These are phyloP conservation scores for Leucophora obtusa DNA, from an alignment of 2,888 invertebrate species.

Conservation along the genomic window DNA sequence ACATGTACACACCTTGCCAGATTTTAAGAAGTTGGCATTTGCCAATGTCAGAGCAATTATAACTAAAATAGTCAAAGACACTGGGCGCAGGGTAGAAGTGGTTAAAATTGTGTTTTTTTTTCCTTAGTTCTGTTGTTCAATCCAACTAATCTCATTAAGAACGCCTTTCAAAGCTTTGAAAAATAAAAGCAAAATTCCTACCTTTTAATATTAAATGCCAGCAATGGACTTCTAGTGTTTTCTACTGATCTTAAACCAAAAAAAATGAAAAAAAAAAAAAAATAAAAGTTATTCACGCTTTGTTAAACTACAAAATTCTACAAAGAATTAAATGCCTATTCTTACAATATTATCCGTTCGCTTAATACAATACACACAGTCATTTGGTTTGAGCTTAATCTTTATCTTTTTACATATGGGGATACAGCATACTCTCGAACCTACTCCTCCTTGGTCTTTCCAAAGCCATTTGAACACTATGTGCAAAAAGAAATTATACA, in stretches of 20 bases:
- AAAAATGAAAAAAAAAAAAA: slow-evolving; percentile 19
- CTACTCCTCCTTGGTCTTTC: slow-evolving; percentile 26
- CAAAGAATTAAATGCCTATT: slow-evolving; percentile 60
- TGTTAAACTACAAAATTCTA: slow-evolving; percentile 55
- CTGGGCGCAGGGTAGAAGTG: slow-evolving; percentile 41
- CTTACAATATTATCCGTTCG: slow-evolving; percentile 45
- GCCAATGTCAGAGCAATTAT: slow-evolving; percentile 64
- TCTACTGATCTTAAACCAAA: slow-evolving; percentile 42
- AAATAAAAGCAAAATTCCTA: slow-evolving; percentile 55
- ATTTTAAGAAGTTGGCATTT: slow-evolving; percentile 54
- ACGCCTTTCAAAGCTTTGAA: slow-evolving; percentile 63
- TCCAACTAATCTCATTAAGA: slow-evolving; percentile 64
- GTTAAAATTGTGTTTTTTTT: neutral
- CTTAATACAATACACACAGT: slow-evolving; percentile 23
- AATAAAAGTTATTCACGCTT: slow-evolving; percentile 67
- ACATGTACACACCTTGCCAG: slow-evolving; percentile 43
- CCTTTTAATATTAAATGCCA: slow-evolving; percentile 30
- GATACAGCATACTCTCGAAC: slow-evolving; percentile 51
- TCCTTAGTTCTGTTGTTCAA: slow-evolving; percentile 9
- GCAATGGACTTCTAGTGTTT: slow-evolving; percentile 50
- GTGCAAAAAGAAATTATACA: neutral
- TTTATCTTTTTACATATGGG: slow-evolving; percentile 57
- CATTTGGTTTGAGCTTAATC: slow-evolving; percentile 54
- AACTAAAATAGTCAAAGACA: slow-evolving; percentile 57
- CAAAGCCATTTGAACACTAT: neutral